Percentiles rank a stretch among this genome's conserved stretches.
Evolutionary conservation across 1,140 invertebrate genomes (phyloP).

Genomic region (Ceratitis capitata): DNA sequence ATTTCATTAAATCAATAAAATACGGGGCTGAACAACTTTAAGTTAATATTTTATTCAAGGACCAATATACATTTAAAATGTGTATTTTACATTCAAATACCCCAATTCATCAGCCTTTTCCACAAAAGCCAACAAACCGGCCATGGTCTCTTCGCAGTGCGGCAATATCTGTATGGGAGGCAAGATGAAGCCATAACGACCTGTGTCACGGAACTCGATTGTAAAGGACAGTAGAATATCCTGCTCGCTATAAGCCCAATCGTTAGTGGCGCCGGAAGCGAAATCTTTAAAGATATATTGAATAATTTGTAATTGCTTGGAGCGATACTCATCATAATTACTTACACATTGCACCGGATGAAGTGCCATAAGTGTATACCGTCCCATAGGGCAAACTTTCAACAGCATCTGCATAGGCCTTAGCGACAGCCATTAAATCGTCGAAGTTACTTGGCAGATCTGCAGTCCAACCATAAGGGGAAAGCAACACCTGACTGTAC

Average conservation of each 20-base stretch:
- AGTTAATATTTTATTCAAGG: too few relatives aligned
- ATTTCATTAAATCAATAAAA: too few relatives aligned
- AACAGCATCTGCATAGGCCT: constrained; percentile 66
- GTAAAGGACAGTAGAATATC: constrained; percentile 73
- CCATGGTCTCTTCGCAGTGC: constrained; percentile 84
- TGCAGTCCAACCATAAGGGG: constrained; percentile 68
- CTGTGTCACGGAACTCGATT: constrained; percentile 74
- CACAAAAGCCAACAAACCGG: constrained; percentile 80
- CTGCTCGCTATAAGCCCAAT: constrained; percentile 73
- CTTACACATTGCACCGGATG: constrained; percentile 71
- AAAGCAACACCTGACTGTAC: constrained; percentile 66
- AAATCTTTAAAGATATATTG: constrained; percentile 45
- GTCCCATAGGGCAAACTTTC: constrained; percentile 67
- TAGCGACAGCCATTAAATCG: constrained; percentile 67
- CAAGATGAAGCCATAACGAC: constrained; percentile 86
- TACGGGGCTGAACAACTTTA: too few relatives aligned
- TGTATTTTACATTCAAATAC: constrained; percentile 44
- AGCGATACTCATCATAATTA: too few relatives aligned
- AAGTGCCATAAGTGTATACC: constrained; percentile 66
- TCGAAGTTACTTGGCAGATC: constrained; percentile 67
- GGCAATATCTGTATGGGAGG: constrained; percentile 85
- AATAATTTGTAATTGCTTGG: not conserved
- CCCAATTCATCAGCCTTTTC: constrained; percentile 56
- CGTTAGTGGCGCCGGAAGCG: constrained; percentile 71
- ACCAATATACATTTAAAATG: too few relatives aligned